phyloP scores from a whole-genome alignment of 2,113 vertebrate genomes.

The Psophia crepitans region DNA sequence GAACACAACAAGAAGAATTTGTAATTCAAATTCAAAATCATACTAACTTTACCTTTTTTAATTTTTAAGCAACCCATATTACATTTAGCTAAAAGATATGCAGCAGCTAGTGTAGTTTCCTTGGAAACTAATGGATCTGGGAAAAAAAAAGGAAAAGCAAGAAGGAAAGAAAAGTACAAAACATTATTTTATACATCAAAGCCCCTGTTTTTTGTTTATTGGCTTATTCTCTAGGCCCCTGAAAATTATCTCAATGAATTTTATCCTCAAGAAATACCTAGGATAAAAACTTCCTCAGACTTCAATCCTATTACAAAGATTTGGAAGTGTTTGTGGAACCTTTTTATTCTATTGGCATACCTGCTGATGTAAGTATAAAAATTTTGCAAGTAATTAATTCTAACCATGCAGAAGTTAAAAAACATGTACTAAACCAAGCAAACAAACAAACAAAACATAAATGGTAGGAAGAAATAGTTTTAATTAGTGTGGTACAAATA shows the following conservation, averaged over 20 bases:
- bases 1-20: background rate
- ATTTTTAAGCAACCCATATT: background rate
- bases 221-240: background rate
- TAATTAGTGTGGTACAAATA: background rate
- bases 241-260: background rate
- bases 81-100: background rate
- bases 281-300: background rate
- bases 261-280: background rate
- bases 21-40: background rate
- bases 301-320: background rate
- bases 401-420: background rate
- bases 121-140: background rate
- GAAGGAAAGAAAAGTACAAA: background rate
- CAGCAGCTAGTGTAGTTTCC: background rate
- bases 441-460: background rate
- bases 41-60: background rate
- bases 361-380: background rate
- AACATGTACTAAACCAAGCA: accelerated
- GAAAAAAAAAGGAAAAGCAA: background rate
- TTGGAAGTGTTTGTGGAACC: background rate
- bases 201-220: background rate
- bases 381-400: background rate
- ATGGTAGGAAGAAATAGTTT: background rate
- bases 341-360: background rate
- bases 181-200: background rate